Conservation (phyloP, 2,797 vertebrate genomes). For the Varecia variegata region DNA sequence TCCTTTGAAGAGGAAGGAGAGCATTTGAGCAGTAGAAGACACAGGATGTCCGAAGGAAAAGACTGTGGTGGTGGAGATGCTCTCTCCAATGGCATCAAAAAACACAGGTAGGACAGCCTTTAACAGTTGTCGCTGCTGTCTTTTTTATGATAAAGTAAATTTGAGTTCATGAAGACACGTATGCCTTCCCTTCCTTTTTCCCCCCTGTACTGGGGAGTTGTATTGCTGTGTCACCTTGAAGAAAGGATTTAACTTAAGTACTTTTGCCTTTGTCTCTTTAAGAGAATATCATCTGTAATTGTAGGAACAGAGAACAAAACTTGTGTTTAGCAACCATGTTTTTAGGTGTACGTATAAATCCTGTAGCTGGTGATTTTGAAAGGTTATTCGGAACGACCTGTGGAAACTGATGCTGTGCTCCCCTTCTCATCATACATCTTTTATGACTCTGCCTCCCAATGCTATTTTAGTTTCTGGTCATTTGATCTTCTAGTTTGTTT, state of each 20-base stretch:
- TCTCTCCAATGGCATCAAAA: slow-evolving; percentile 93
- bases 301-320: background rate
- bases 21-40: slow-evolving; percentile 84
- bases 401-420: slow-evolving; percentile 74
- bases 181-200: background rate
- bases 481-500: slow-evolving; percentile 79
- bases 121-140: background rate
- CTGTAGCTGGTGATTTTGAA: background rate
- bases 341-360: background rate
- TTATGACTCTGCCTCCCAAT: slow-evolving; percentile 78
- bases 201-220: rapidly evolving
- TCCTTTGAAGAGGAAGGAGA: slow-evolving; percentile 88
- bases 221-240: background rate
- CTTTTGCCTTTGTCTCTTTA: background rate
- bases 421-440: slow-evolving; percentile 82
- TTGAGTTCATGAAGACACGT: background rate
- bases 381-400: slow-evolving; percentile 49
- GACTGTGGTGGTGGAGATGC: slow-evolving; percentile 89
- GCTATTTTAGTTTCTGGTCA: slow-evolving; percentile 84
- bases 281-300: background rate
- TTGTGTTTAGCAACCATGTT: background rate
- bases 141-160: background rate
- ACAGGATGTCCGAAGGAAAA: slow-evolving; percentile 91
- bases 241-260: background rate
- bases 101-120: slow-evolving; percentile 91